phyloP scores from a whole-genome alignment of 2,113 vertebrate species.

The Hippolais icterina region DNA sequence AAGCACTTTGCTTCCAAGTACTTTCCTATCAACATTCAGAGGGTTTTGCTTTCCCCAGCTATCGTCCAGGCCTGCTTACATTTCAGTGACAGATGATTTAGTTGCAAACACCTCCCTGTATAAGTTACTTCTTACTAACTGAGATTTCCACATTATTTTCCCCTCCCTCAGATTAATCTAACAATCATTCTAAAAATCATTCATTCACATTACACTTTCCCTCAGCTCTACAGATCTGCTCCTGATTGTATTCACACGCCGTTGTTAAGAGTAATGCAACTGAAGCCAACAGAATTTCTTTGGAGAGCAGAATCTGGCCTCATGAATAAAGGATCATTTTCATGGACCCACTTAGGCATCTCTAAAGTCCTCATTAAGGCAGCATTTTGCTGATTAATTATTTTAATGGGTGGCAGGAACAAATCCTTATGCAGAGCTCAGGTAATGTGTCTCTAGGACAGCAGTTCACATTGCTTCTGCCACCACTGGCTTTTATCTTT shows the following conservation, averaged over 20 bases:
- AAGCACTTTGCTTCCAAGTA: constrained; percentile 56
- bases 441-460: background rate
- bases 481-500: constrained; percentile 13
- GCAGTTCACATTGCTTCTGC: background rate
- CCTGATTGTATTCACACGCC: background rate
- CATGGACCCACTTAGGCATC: background rate
- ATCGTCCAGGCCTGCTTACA: background rate
- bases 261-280: background rate
- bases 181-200: background rate
- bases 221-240: background rate
- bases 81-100: constrained; percentile 1
- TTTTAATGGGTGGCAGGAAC: background rate
- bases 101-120: background rate
- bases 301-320: background rate
- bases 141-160: background rate
- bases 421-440: background rate
- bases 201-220: background rate
- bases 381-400: background rate
- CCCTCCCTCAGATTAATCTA: background rate
- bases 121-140: background rate
- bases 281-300: background rate
- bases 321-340: background rate
- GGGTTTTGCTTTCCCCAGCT: background rate
- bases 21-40: constrained; percentile 39
- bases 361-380: background rate